Conservation (phyloP, 2,113 vertebrate genomes). For the Paratilapia polleni region DNA sequence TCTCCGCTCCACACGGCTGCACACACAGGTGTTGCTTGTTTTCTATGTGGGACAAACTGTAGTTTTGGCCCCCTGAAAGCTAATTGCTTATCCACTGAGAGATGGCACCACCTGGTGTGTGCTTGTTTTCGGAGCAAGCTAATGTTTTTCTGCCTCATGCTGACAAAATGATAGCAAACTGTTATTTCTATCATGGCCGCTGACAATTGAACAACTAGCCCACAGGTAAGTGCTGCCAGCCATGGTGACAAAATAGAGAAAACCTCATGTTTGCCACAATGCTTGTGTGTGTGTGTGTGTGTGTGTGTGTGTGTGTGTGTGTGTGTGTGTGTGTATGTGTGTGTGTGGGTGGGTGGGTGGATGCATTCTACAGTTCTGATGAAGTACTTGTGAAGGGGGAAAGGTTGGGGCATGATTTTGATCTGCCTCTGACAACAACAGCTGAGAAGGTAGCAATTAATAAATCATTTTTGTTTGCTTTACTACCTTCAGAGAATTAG, state of each 20-base stretch:
- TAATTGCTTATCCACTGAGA: slow-evolving; percentile 64
- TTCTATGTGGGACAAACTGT: slow-evolving; percentile 48
- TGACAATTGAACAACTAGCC: slow-evolving; percentile 56
- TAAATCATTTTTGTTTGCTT: not conserved
- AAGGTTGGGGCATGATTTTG: not conserved
- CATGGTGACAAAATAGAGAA: slow-evolving; percentile 50
- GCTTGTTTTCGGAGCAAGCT: slow-evolving; percentile 42
- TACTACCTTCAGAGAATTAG: not conserved
- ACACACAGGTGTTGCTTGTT: slow-evolving; percentile 66
- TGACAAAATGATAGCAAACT: slow-evolving; percentile 66
- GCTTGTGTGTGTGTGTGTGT: slow-evolving; percentile 19
- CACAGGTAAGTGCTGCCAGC: slow-evolving; percentile 74
- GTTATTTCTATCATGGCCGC: slow-evolving; percentile 61
- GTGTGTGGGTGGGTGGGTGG: too few species aligned
- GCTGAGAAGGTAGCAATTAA: not conserved
- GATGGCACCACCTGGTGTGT: slow-evolving; percentile 52
- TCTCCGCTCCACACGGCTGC: slow-evolving; percentile 42
- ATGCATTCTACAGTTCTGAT: not conserved
- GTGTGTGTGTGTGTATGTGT: slow-evolving; percentile 26
- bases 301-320: slow-evolving; percentile 29
- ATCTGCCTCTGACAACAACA: not conserved
- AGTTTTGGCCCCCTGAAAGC: slow-evolving; percentile 56
- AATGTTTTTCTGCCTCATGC: slow-evolving; percentile 65
- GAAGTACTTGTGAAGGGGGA: not conserved
- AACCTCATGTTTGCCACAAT: slow-evolving; percentile 60